Evolutionary conservation across 2,113 vertebrate species (phyloP).

Genomic region (Lepus europaeus): DNA sequence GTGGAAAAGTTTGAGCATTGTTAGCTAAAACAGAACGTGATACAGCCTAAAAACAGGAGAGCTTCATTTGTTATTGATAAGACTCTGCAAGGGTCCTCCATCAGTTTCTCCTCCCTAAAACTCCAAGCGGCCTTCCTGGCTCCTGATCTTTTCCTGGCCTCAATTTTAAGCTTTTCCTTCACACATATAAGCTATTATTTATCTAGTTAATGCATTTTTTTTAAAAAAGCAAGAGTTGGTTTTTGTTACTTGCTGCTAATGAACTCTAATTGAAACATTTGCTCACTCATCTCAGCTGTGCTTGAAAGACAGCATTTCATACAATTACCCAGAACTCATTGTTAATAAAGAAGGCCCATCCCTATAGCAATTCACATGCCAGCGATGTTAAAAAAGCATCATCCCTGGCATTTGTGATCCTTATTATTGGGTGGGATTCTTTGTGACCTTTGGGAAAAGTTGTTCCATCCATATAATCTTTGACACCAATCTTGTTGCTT

Average conservation of each 20-base stretch:
- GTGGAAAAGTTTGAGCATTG: no score
- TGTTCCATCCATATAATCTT: background rate
- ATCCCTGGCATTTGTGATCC: background rate
- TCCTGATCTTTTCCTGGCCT: background rate
- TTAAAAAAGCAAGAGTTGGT: background rate
- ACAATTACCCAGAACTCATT: background rate
- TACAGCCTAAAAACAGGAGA: background rate
- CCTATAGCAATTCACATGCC: background rate
- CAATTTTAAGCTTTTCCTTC: background rate
- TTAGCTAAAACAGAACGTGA: background rate
- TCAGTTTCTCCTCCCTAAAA: background rate
- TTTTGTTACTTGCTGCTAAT: background rate
- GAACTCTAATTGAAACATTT: background rate
- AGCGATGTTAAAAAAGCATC: background rate
- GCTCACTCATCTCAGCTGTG: background rate
- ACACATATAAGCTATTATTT: background rate
- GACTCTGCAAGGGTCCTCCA: background rate
- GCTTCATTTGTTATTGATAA: background rate
- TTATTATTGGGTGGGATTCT: background rate
- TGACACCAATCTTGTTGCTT: background rate
- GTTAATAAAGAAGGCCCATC: background rate
- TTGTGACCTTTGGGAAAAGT: background rate
- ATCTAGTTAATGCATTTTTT: background rate
- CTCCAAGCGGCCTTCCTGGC: background rate
- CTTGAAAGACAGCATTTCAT: background rate